Evolutionary conservation across 64 coral and sea anemone genomes (phyloP), one percentile per base, ranked within the genome.

Genomic region (Actinia equina): DNA sequence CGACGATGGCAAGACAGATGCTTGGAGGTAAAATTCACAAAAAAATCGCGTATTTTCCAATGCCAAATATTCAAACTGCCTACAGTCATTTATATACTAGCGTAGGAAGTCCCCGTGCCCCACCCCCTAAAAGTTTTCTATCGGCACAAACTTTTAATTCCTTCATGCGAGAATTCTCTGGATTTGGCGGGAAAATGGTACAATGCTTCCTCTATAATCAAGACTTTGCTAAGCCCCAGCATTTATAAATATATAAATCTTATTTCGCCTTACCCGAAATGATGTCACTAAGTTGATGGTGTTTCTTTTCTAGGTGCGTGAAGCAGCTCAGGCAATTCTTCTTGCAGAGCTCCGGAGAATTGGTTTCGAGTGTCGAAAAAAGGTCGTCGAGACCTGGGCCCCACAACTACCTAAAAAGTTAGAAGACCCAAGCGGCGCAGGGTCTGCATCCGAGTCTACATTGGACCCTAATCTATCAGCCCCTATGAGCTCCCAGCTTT

Each of bases 1-100:
- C 88, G 97, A 52, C 86, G 93, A 80, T 99, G 97, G 97, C 97
- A 99, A 82, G 97, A 99, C 71, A 87, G 97, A 57, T 99, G 97
- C 87, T 86, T 99, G 41, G 97, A 99, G 88, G 97, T 99, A 80
- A 77, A 41, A n/a, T 19, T n/a, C n/a, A n/a, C n/a, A n/a, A n/a
- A 37, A 37, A 37, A 37, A 37, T 37, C 30, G 30, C 30, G 30
- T 37, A 37, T 37, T 37, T 37, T 37, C 30, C 30, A 37, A 37
- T 37, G 30, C 1, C 30, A 37, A 37, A 37, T 37, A 37, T 37
- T 37, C 30, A 37, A 37, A 37, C 30, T 37, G 30, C 30, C 30
- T 1, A 37, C 30, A n/a, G n/a, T 37, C 30, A 37, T 37, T 37
- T 37, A 37, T 37, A 37, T 1, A 37, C 30, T 37, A 37, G 30